Conservation (phyloP, 2,797 vertebrate species). For the Micromesistius poutassou region DNA sequence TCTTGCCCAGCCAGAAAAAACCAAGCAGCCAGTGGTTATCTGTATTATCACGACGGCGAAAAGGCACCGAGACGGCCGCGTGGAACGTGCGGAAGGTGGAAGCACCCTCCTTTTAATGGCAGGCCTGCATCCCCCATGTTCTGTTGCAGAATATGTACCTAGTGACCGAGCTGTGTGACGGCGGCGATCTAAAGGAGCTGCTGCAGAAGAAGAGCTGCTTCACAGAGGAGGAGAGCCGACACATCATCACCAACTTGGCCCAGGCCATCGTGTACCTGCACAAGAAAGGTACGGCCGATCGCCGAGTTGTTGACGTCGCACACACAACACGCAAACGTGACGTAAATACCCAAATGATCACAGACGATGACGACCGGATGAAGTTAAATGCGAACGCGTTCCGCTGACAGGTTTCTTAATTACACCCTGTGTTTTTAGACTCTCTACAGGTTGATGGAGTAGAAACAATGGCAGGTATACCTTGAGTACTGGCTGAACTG, state of each 20-base stretch:
- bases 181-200: constrained; percentile 80
- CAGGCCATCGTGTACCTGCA: constrained; percentile 82
- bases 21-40: not conserved
- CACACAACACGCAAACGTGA: constrained; percentile 14
- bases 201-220: constrained; percentile 73
- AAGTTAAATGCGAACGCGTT: not conserved
- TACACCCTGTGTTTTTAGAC: not conserved
- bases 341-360: not conserved
- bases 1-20: not conserved
- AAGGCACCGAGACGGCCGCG: not conserved
- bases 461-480: constrained; percentile 2
- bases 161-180: constrained; percentile 82
- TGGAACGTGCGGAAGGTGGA: not conserved
- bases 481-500: constrained; percentile 1
- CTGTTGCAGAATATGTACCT: constrained; percentile 79
- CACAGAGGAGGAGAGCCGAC: constrained; percentile 81
- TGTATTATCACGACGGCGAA: not conserved
- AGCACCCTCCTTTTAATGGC: not conserved
- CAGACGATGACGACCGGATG: not conserved
- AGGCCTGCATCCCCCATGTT: not conserved
- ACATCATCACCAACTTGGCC: constrained; percentile 78
- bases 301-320: constrained; percentile 21
- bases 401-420: not conserved
- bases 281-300: constrained; percentile 69
- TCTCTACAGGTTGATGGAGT: not conserved